phyloP scores from a whole-genome alignment of 35 echinoderm and acorn worm genomes.

The Amphiura filiformis region DNA sequence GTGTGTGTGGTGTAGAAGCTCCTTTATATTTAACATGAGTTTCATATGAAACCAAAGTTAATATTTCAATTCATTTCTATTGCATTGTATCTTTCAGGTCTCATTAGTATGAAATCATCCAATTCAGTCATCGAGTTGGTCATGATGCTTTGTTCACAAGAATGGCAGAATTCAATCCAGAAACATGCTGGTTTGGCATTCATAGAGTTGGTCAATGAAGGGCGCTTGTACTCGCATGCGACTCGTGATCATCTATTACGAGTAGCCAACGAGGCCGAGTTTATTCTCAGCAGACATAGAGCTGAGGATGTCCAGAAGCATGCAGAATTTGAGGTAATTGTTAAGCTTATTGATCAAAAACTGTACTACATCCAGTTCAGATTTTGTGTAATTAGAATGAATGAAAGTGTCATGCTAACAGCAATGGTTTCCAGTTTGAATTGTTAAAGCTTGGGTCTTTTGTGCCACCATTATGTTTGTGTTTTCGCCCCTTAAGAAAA shows the following conservation, averaged over 20 bases:
- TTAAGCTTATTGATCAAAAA: too few relatives aligned
- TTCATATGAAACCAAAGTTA: too few relatives aligned
- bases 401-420: too few relatives aligned
- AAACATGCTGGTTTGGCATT: slow-evolving; percentile 98
- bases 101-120: slow-evolving; percentile 98
- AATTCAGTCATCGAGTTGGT: slow-evolving; percentile 98
- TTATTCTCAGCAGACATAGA: slow-evolving; percentile 88
- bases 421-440: too few relatives aligned
- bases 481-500: too few relatives aligned
- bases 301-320: slow-evolving; percentile 97
- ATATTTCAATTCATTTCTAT: too few relatives aligned
- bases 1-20: too few relatives aligned
- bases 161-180: slow-evolving; percentile 99
- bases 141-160: slow-evolving; percentile 99
- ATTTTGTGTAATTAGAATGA: too few relatives aligned
- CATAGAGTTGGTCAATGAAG: slow-evolving; percentile 99
- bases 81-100: slow-evolving; percentile 62
- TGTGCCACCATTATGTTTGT: too few relatives aligned
- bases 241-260: slow-evolving; percentile 90
- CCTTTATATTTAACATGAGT: too few relatives aligned
- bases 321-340: slow-evolving; percentile 98
- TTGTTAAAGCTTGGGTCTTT: too few relatives aligned
- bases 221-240: slow-evolving; percentile 89
- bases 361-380: too few relatives aligned
- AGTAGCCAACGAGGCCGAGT: slow-evolving; percentile 98